Evolutionary conservation across 92 coral and sea anemone genomes (phyloP).

Genomic region (Ricordea florida): DNA sequence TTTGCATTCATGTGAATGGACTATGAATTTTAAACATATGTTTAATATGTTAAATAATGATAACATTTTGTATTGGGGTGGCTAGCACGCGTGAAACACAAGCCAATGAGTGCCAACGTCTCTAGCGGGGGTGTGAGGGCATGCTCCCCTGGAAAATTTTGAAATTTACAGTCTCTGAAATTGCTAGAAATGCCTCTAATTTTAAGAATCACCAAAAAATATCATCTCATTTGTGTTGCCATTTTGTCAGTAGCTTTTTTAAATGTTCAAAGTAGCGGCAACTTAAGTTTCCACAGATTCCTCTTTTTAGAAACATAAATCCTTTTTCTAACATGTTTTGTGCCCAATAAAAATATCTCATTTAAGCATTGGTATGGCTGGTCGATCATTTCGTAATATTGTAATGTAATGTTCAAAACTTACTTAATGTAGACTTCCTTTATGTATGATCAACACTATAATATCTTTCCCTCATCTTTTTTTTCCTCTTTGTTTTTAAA

Average conservation of each 20-base stretch:
- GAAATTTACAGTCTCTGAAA: constrained; percentile 1
- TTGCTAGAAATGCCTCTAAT: neutral
- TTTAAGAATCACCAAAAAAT: neutral
- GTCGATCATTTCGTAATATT: too few relatives aligned
- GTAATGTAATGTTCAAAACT: too few relatives aligned
- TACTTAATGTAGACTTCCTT: too few relatives aligned
- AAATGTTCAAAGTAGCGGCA: neutral
- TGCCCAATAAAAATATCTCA: too few relatives aligned
- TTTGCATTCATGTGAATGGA: neutral
- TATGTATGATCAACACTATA: too few relatives aligned
- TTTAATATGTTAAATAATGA: neutral
- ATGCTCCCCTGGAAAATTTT: neutral
- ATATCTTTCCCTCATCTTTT: too few relatives aligned
- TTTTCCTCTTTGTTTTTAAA: too few relatives aligned
- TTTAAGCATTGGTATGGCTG: too few relatives aligned
- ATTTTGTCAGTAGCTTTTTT: constrained; percentile 1
- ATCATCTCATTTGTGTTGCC: neutral
- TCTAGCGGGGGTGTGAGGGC: too few relatives aligned
- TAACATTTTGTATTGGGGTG: neutral
- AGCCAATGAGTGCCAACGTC: neutral
- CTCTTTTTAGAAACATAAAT: constrained; percentile 2
- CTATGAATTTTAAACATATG: neutral
- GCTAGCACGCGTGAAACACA: neutral
- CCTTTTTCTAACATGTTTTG: too few relatives aligned
- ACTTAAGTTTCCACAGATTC: neutral